Conservation (phyloP, 2,797 vertebrate genomes). For the Furcifer pardalis region DNA sequence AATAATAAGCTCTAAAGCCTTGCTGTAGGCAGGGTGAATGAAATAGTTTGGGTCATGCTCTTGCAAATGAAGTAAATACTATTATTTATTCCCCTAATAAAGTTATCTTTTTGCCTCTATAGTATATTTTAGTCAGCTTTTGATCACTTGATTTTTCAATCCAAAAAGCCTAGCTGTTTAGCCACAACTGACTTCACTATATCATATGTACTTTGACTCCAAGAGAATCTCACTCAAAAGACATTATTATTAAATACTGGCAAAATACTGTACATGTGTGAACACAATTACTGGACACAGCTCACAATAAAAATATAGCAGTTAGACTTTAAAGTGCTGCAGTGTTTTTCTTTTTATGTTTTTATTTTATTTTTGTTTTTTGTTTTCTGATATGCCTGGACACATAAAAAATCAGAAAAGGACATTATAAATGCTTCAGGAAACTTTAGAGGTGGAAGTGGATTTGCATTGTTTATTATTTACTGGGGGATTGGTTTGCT, state of each 20-base stretch:
- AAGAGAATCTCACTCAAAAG: background rate
- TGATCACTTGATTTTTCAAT: background rate
- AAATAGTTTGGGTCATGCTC: background rate
- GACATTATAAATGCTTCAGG: background rate
- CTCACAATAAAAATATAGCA: too few relatives aligned
- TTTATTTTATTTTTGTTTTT: too few relatives aligned
- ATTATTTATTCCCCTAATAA: slow-evolving; percentile 29
- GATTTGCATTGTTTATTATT: too few relatives aligned
- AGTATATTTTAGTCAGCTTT: background rate
- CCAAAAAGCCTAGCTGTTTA: background rate
- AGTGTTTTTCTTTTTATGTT: too few relatives aligned
- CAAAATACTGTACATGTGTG: too few relatives aligned
- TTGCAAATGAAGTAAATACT: slow-evolving; percentile 31
- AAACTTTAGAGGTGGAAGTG: too few relatives aligned
- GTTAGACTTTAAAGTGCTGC: too few relatives aligned
- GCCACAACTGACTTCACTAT: background rate
- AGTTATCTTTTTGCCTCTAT: too few relatives aligned
- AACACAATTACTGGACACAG: too few relatives aligned
- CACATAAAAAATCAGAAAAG: background rate
- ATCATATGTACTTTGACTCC: background rate
- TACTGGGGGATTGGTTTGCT: too few relatives aligned
- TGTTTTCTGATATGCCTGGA: background rate
- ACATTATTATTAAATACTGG: background rate
- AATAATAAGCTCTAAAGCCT: slow-evolving; percentile 16
- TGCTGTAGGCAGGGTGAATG: slow-evolving; percentile 23